Conservation (phyloP, 2,888 invertebrate genomes). For the Antheraea assamensis region DNA sequence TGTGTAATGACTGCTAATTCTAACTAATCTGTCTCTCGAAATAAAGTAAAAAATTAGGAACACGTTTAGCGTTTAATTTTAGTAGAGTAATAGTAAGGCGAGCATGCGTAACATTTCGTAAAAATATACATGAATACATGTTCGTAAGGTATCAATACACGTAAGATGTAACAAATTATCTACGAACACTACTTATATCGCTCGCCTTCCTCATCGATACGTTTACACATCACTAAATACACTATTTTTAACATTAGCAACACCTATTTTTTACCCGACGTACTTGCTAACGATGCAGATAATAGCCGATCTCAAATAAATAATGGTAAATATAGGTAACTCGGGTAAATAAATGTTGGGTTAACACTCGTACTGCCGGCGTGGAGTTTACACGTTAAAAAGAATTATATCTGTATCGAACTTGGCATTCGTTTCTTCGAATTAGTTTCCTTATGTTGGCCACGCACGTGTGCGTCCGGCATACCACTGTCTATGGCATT, state of each 20-base stretch:
- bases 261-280: constrained; percentile 41
- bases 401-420: constrained; percentile 45
- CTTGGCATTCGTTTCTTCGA: constrained; percentile 39
- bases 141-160: constrained; percentile 21
- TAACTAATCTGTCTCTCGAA: constrained; percentile 18
- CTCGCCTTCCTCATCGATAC: constrained; percentile 28
- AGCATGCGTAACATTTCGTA: constrained; percentile 21
- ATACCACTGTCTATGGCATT: constrained; percentile 7
- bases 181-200: constrained; percentile 31
- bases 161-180: constrained; percentile 29
- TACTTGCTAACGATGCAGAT: constrained; percentile 37
- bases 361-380: constrained; percentile 32
- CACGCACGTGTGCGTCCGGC: not conserved
- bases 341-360: constrained; percentile 40
- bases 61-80: constrained; percentile 23
- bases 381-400: constrained; percentile 24
- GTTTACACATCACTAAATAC: constrained; percentile 37
- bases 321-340: constrained; percentile 55
- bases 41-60: constrained; percentile 23
- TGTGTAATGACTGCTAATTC: constrained; percentile 18
- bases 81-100: constrained; percentile 20
- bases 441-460: constrained; percentile 8
- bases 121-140: constrained; percentile 22
- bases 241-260: constrained; percentile 47
- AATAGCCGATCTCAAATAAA: constrained; percentile 48